A percentile compares a stretch with the other conserved stretches of the same genome.
phyloP scores from a whole-genome alignment of 2,797 vertebrate species.

The Urosaurus nigricauda region DNA sequence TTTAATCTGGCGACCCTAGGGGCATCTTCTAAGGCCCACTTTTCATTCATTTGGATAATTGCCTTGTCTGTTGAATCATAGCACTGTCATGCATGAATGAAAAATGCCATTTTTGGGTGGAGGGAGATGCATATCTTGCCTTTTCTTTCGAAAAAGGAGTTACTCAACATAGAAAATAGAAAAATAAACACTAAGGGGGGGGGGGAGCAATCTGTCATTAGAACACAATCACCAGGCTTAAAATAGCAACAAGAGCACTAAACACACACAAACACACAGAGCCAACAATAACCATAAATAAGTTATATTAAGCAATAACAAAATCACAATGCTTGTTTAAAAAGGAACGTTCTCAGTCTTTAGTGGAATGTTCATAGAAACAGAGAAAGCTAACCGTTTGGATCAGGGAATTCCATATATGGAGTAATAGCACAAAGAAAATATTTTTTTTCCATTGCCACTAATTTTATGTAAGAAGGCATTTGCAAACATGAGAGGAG shows the following conservation, averaged over 20 bases:
- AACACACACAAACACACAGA: neutral
- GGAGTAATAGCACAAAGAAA: neutral
- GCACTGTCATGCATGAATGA: neutral
- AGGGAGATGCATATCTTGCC: neutral
- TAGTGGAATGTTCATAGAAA: neutral
- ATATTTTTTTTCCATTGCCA: neutral
- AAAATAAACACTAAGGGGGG: neutral
- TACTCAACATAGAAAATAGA: neutral
- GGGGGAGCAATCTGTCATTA: neutral
- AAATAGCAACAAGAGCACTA: neutral
- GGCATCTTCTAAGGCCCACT: no score
- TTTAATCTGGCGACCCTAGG: no score
- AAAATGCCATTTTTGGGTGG: neutral
- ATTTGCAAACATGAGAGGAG: neutral
- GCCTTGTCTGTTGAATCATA: neutral
- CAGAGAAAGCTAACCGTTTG: neutral
- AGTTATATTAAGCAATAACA: neutral
- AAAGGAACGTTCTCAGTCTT: neutral
- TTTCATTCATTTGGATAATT: neutral
- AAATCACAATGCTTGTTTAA: neutral
- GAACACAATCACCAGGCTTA: neutral
- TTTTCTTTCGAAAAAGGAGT: neutral
- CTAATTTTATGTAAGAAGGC: neutral
- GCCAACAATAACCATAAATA: neutral
- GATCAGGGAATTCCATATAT: neutral